A percentile compares a stretch with the other conserved stretches of the same genome.
These are phyloP conservation scores for rabbit (Oryctolagus cuniculus) DNA, from an alignment of 2,113 vertebrate species.

Conservation along the genomic window mOryCun1.1 NC_091436.1:61203001-61203500, in stretches of 20 bases:
- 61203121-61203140: slow-evolving; percentile 48
- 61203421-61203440: slow-evolving; percentile 39
- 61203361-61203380: slow-evolving; percentile 42
- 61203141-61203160: neutral
- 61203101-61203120: neutral
- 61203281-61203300: slow-evolving; percentile 11
- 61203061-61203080: neutral
- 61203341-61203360: neutral
- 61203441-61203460: neutral
- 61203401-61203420: neutral
- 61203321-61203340: neutral
- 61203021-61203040: neutral
- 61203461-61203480: neutral
- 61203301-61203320: slow-evolving; percentile 17
- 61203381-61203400: slow-evolving; percentile 30
- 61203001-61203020: slow-evolving; percentile 32
- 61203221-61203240: neutral
- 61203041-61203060: neutral
- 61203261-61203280: neutral
- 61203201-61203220: neutral
- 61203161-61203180: neutral
- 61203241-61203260: neutral
- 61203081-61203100: slow-evolving; percentile 23
- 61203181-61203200: slow-evolving; percentile 9
- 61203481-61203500: neutral